Conservation (phyloP, 2,888 invertebrate species). For the Tupiocoris notatus region DNA sequence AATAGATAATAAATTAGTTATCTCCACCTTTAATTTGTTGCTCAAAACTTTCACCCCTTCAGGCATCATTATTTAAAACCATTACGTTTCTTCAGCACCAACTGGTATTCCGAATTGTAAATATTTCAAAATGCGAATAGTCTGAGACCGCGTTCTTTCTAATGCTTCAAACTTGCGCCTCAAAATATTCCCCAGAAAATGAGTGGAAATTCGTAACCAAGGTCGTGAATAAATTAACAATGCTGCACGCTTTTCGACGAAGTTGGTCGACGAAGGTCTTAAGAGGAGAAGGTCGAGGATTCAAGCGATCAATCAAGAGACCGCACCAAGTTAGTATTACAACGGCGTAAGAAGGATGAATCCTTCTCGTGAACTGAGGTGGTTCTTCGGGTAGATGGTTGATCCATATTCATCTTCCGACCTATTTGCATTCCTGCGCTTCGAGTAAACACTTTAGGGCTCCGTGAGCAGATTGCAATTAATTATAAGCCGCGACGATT, state of each 20-base stretch:
- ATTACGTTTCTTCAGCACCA: no score
- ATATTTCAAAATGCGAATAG: no score
- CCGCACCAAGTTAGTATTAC: constrained; percentile 16
- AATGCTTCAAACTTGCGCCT: no score
- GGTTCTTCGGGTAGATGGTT: background rate
- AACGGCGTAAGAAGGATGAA: constrained; percentile 19
- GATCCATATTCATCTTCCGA: constrained; percentile 27
- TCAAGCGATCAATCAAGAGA: constrained; percentile 22
- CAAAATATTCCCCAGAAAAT: no score
- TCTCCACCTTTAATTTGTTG: no score
- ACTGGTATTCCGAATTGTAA: no score
- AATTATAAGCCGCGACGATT: constrained; percentile 24
- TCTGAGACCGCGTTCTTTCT: no score
- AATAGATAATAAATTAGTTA: no score
- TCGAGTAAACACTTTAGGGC: constrained; percentile 21
- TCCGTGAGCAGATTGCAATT: constrained; percentile 29
- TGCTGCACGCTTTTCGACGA: constrained; percentile 4
- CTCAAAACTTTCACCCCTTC: no score
- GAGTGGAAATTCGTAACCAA: background rate
- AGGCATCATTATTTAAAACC: no score
- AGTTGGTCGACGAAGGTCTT: constrained; percentile 13
- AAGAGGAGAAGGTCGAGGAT: background rate
- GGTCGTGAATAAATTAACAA: constrained; percentile 4
- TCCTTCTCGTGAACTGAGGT: background rate
- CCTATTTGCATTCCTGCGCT: constrained; percentile 13